Conservation (phyloP, 2,888 invertebrate genomes). For the Lysandra coridon region DNA sequence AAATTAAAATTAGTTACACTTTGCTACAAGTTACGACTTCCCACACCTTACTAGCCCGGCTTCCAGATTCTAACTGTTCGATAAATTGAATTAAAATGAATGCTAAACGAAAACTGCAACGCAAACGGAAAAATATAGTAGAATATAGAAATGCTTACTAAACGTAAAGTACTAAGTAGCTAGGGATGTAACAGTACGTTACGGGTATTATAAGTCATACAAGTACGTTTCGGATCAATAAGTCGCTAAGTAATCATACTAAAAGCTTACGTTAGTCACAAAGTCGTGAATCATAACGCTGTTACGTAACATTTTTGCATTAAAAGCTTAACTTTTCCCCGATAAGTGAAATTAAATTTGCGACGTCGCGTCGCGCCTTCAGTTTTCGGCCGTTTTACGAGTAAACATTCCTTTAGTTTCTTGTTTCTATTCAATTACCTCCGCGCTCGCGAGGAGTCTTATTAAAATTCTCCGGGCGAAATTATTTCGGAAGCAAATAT, state of each 20-base stretch:
- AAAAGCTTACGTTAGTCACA: background rate
- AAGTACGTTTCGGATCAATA: background rate
- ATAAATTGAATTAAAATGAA: too few relatives aligned
- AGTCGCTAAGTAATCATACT: background rate
- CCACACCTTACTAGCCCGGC: too few relatives aligned
- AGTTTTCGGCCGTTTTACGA: constrained; percentile 17
- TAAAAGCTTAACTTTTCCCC: background rate
- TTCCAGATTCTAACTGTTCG: too few relatives aligned
- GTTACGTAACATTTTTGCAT: constrained; percentile 3
- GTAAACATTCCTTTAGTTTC: constrained; percentile 33
- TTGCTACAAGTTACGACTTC: too few relatives aligned
- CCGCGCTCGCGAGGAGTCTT: constrained; percentile 37
- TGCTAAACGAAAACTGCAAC: too few relatives aligned
- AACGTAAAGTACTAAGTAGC: too few relatives aligned
- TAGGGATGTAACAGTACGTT: too few relatives aligned
- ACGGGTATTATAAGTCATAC: background rate
- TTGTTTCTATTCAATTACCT: constrained; percentile 38
- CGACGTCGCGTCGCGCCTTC: background rate
- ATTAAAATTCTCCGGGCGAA: constrained; percentile 43
- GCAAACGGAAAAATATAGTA: too few relatives aligned
- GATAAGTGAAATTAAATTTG: constrained; percentile 13
- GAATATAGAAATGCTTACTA: too few relatives aligned
- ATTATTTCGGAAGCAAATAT: constrained; percentile 42
- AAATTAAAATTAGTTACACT: too few relatives aligned
- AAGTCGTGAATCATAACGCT: background rate